Evolutionary conservation across 2,113 vertebrate genomes (phyloP), one percentile per base, ranked within the genome.

Genomic region (Chinchilla lanigera): DNA sequence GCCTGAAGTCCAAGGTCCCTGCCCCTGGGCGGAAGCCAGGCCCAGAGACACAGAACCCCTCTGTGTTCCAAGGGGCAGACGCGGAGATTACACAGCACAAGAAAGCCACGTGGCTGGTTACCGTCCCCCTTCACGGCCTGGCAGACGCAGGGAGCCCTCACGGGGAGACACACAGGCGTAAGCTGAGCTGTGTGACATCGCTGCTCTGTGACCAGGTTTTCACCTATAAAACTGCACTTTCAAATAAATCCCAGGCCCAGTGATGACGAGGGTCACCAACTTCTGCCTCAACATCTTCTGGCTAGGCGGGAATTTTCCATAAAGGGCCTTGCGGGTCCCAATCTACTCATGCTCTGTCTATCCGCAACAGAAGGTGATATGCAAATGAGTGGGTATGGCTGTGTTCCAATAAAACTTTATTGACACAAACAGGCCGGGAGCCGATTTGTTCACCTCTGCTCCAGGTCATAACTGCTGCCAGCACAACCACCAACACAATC

Each of bases 391-490:
- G 26, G 6, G 14, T 0, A 0, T 7, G 41, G 44, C 11, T 86
- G 63, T 35, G 54, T 86, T 13, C 50, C 52, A 30, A 94, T 89
- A 94, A 93, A 95, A 65, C 73, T 95, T 94, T 78, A 95, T 94
- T 86, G 50, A 94, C 38, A 69, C 67, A 50, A 80, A 24, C 4
- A 52, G 14, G 54, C 58, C 6, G 52, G 81, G 63, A 47, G 65
- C 65, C 41, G 50, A 38, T 56, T 41, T 7, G 41, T 71, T n/a
- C n/a, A 54, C 22, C 65, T 69, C 54, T 6, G 41, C 81, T 69
- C 44, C 9, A 24, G 14, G 52, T 47, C 38, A 50, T 65, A 81
- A 50, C 13, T 86, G 50, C 60, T 65, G 41, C 80, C 92, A 33
- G 26, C 33, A 35, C 50, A 26, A 9, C 13, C 20, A 77, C 22